phyloP scores from a whole-genome alignment of 2,797 vertebrate species.

The Eulemur coronatus region DNA sequence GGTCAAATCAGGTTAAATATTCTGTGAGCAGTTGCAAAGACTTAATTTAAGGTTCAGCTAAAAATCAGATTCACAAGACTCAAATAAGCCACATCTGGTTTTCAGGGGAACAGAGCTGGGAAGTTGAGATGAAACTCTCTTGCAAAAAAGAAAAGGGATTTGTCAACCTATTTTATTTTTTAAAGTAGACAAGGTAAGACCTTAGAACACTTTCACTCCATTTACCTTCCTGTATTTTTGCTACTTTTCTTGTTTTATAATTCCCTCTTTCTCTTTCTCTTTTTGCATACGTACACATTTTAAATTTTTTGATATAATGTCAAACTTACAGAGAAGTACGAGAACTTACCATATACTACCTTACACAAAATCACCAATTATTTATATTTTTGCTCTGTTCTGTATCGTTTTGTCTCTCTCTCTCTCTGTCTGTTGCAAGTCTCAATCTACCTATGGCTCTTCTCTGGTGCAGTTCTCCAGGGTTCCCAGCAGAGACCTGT shows the following conservation, averaged over 20 bases:
- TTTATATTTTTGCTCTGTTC: not conserved
- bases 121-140: not conserved
- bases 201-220: not conserved
- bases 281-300: not conserved
- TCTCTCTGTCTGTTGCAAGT: not conserved
- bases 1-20: not conserved
- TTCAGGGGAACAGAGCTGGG: not conserved
- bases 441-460: not conserved
- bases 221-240: not conserved
- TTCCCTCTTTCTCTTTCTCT: not conserved
- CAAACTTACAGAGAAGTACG: not conserved
- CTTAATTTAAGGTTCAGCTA: not conserved
- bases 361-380: not conserved
- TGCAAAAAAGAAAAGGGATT: not conserved
- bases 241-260: not conserved
- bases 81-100: not conserved
- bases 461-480: not conserved
- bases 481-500: not conserved
- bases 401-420: not conserved
- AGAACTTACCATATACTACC: not conserved
- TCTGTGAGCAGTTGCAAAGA: not conserved
- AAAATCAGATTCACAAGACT: not conserved
- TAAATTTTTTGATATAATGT: not conserved
- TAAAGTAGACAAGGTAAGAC: not conserved
- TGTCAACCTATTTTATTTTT: not conserved